Conservation (phyloP, 1,140 invertebrate species). For the Arion vulgaris region DNA sequence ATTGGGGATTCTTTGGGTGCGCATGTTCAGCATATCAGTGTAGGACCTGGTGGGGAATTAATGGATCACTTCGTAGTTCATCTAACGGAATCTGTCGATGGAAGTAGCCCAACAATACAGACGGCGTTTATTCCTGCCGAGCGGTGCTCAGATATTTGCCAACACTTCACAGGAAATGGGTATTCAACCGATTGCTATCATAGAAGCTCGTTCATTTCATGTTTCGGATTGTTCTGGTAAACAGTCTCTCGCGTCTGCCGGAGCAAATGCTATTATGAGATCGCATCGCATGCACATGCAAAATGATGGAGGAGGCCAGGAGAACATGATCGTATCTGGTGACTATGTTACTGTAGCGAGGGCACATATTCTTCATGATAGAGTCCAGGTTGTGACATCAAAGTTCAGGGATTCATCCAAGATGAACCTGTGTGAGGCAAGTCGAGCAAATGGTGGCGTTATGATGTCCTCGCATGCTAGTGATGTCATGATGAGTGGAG, state of each 20-base stretch:
- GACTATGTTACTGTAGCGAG: conserved; percentile 3
- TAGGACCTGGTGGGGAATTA: conserved; percentile 34
- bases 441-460: not conserved
- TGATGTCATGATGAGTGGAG: not conserved
- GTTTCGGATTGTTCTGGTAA: conserved; percentile 49
- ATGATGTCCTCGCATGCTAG: not conserved
- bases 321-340: not conserved
- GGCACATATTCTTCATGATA: not conserved
- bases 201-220: conserved; percentile 57
- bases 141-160: conserved; percentile 46
- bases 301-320: not conserved
- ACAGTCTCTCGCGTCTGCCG: conserved; percentile 28
- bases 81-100: conserved; percentile 53
- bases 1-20: not conserved
- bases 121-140: conserved; percentile 58
- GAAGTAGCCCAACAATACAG: conserved; percentile 54
- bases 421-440: not conserved
- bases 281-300: not conserved
- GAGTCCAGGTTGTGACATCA: not conserved
- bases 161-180: conserved; percentile 30
- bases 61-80: conserved; percentile 62
- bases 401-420: not conserved
- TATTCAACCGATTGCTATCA: conserved; percentile 63
- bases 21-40: conserved; percentile 34
- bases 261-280: conserved; percentile 34